phyloP scores from a whole-genome alignment of 2,888 invertebrate species.

The Limnephilus auricula region DNA sequence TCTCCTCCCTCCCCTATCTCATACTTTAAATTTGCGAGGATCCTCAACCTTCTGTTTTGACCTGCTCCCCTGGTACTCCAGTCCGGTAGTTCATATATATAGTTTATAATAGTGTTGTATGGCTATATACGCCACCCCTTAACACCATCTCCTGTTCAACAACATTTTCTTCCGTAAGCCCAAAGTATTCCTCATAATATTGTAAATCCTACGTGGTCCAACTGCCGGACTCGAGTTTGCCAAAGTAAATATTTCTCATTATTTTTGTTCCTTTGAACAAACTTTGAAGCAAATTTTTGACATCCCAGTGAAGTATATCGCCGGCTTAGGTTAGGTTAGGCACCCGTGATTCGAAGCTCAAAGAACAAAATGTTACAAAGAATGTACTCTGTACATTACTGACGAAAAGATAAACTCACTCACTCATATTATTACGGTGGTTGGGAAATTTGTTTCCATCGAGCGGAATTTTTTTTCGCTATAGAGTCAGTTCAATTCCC shows the following conservation, averaged over 20 bases:
- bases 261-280: constrained; percentile 30
- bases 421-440: neutral
- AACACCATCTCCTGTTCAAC: constrained; percentile 20
- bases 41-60: too few species aligned
- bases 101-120: neutral
- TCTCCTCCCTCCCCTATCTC: too few species aligned
- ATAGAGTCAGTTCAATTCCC: neutral
- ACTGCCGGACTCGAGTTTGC: constrained; percentile 33
- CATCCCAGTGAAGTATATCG: neutral
- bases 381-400: constrained; percentile 7
- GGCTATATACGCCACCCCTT: neutral
- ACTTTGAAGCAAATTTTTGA: constrained; percentile 23
- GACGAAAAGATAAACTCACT: neutral
- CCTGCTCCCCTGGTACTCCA: neutral
- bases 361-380: neutral
- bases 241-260: constrained; percentile 44
- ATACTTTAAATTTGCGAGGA: neutral
- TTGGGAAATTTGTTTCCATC: neutral
- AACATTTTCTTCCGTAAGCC: constrained; percentile 27
- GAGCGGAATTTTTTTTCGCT: neutral
- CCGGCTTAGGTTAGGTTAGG: neutral
- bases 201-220: constrained; percentile 41
- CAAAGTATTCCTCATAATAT: constrained; percentile 23
- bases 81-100: neutral
- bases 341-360: constrained; percentile 11